Evolutionary conservation across 2,113 vertebrate genomes (phyloP), one percentile per base, ranked within the genome.

Genomic region (Mirounga angustirostris): DNA sequence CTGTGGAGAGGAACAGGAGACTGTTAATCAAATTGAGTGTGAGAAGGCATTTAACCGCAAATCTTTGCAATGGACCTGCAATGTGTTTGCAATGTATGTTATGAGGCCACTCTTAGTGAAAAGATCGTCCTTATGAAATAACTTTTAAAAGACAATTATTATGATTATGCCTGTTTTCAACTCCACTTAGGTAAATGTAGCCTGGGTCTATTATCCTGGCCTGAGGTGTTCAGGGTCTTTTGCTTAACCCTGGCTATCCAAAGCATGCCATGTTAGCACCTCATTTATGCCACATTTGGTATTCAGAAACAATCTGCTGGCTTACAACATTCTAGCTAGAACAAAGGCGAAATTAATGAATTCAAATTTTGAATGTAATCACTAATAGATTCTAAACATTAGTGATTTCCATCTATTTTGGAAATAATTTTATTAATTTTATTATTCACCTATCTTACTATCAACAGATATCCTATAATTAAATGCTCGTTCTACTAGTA

Each of bases 301-400:
- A 61, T 78, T 65, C 6, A 28, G 30, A 89, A 87, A 95, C 1
- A 54, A 78, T 86, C 18, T 50, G 1, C 24, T 56, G 3, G 26
- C 63, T 89, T 67, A 67, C 6, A 43, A 6, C 73, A 43, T 46
- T 52, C 36, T 85, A 67, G 21, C 5, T 43, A 91, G 26, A 93
- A 50, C 67, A 88, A 93, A 91, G 61, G 22, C 4, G 18, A 97
- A 89, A 54, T 26, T 65, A 82, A 26, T 83, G 76, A 91, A 91
- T 79, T 61, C 16, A 5, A 61, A 63, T 7, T 71, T 94, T 36
- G 24, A 94, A 0, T 90, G 7, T 52, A 89, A 59, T 87, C 91
- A 13, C 6, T 78, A 63, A 78, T 4, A 40, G 18, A 69, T 74
- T 96, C 7, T 74, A 59, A 91, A 96, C 18, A 65, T 16, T 33